Evolutionary conservation across 2,113 vertebrate species (phyloP), one percentile per base, ranked within the genome.

Genomic region (Erpornis zantholeuca): DNA sequence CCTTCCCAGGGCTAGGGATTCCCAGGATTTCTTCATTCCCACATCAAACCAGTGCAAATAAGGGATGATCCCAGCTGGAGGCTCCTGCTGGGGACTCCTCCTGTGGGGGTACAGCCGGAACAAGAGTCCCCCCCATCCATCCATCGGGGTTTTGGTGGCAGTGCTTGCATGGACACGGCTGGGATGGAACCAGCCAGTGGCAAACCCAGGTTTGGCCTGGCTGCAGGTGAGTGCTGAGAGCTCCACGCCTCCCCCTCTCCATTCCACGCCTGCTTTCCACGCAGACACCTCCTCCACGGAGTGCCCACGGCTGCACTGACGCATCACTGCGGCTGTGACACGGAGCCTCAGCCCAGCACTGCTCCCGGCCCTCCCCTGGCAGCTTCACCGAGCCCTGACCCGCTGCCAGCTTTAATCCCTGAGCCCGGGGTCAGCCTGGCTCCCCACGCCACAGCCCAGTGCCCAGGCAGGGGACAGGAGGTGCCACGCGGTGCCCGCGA

Each of bases 171-270:
- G 0, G 76, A 14, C 27, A 27, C 25, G 18, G 52, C 25, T 4
- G 4, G 15, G 31, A 22, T 0, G 6, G 49, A 28, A 19, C 6
- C 9, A 6, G 19, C 4, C 0, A 0, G 17, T 1, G 2, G 35
- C 20, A 9, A 23, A 49, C 2, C 20, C 6, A 20, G 38, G 8
- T 24, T 16, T 49, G 90, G 5, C 11, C 31, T 2, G 7, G 2
- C 44, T 76, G 40, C 49, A 14, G 81, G 91, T 27, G 50, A 28
- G 40, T 6, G 20, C 42, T 6, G 77, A 24, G 35, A 63, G 38
- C 29, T 79, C 15, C 42, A 3, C 7, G 1, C 63, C 1, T 2
- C 28, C 61, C 33, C 52, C 16, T 56, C 45, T 23, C 35, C 64
- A 2, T 6, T 4, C 0, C 53, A 7, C 61, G 10, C 10, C 42